A percentile compares a stretch with the other conserved stretches of the same genome.
Evolutionary conservation across 37 sponge, comb jelly and placozoan genomes (phyloP).

Genomic region (Agelas oroides): DNA sequence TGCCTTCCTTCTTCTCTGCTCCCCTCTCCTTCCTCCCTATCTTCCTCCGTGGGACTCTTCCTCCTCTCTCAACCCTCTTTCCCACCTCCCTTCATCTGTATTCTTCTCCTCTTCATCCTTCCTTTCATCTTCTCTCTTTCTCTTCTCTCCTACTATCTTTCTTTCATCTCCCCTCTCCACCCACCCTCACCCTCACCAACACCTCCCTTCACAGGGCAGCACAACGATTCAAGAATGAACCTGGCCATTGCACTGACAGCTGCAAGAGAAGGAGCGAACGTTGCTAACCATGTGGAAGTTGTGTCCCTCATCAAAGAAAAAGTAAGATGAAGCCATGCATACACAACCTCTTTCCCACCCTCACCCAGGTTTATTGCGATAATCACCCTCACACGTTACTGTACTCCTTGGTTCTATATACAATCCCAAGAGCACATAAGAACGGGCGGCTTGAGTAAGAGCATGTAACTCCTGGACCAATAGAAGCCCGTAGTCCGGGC

Average conservation of each 20-base stretch:
- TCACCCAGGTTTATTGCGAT: no score
- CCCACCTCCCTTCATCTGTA: background rate
- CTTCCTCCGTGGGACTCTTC: background rate
- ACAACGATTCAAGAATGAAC: slow-evolving; percentile 99
- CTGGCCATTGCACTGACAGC: slow-evolving; percentile 93
- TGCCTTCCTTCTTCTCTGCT: background rate
- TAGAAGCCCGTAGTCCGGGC: no score
- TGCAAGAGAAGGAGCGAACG: slow-evolving; percentile 87
- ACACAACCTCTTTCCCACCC: no score
- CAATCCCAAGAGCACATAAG: no score
- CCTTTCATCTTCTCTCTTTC: background rate
- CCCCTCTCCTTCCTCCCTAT: background rate
- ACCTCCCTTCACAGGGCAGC: slow-evolving; percentile 75
- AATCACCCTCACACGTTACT: no score
- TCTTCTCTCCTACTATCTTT: background rate
- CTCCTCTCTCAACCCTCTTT: background rate
- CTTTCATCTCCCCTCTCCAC: slow-evolving; percentile 1
- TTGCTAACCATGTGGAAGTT: slow-evolving; percentile 94
- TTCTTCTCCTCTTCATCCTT: background rate
- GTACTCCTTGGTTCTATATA: no score
- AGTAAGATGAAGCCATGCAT: background rate
- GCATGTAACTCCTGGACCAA: no score
- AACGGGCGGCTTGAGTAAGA: no score
- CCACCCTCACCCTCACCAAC: background rate
- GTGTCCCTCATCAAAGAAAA: slow-evolving; percentile 53